Percentiles rank a stretch among this genome's conserved stretches.
Conservation (phyloP, 2,113 vertebrate species). For the Lepus timidus region DNA sequence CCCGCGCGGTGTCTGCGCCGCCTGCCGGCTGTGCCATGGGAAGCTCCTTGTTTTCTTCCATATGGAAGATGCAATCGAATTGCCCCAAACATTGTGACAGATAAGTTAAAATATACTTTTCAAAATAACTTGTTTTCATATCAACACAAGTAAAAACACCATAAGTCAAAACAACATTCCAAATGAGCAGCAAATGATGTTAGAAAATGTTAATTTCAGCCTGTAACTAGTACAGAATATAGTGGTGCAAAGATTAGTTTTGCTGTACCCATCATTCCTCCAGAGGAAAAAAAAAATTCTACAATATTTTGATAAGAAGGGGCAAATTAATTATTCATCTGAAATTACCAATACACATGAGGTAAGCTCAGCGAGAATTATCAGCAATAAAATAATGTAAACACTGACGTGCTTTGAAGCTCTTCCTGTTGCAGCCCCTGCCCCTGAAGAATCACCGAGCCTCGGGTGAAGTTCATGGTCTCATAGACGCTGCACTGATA, state of each 20-base stretch:
- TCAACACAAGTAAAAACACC: neutral
- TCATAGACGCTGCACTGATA: neutral
- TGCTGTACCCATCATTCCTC: neutral
- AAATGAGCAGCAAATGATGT: neutral
- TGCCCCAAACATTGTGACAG: neutral
- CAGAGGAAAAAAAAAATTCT: neutral
- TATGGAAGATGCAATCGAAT: neutral
- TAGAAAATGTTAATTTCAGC: neutral
- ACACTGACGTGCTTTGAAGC: neutral
- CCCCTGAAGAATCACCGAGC: neutral
- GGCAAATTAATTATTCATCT: neutral
- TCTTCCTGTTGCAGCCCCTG: accelerated
- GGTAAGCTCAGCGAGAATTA: neutral
- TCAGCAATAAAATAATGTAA: neutral
- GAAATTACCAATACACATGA: neutral
- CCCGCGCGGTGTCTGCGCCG: too few relatives aligned
- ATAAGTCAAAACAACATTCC: neutral
- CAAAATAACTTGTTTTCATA: neutral
- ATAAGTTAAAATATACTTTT: neutral
- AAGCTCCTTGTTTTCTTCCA: neutral
- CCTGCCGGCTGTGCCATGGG: too few relatives aligned
- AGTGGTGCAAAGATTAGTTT: neutral
- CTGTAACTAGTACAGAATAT: neutral
- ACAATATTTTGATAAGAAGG: neutral
- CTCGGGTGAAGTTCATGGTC: neutral